Evolutionary conservation across 2,113 vertebrate genomes (phyloP), one percentile per base, ranked within the genome.

Genomic region (Murina feae): DNA sequence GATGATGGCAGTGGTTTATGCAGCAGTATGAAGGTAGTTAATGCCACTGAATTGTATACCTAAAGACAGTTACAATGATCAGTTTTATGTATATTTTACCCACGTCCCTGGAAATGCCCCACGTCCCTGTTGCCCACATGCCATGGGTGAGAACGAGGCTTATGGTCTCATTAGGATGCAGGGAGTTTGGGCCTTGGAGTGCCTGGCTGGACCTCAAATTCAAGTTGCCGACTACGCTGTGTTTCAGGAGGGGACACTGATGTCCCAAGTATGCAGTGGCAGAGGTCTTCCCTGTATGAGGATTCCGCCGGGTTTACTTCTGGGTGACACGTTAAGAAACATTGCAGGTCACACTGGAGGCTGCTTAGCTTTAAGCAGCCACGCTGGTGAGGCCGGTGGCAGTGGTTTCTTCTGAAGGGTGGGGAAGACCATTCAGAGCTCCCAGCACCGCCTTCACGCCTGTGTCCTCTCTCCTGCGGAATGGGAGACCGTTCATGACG

Each of bases 161-260:
- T 23, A 9, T 2, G 10, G 51, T 53, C 37, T 14, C 0, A 6
- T 21, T 8, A 47, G 9, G 44, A 10, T 4, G 5, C 30, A n/a
- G 75, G 32, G 44, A 37, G 35, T 74, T 44, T 6, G 20, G 55
- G 28, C 21, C 16, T 2, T 23, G 10, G 11, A 12, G 5, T 32
- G 8, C 69, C 13, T 28, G n/a, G 32, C 12, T 6, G 42, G 47
- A 5, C 35, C 88, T 65, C 47, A 20, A 23, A 68, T 30, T 78
- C 63, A 18, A 8, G 13, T 60, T 72, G 39, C 44, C 8, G 18
- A 6, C 35, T 23, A 21, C 68, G 4, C 4, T 30, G 5, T 32
- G 3, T 84, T 83, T 51, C 42, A 49, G 32, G 32, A 79, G 21
- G 47, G 30, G 30, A 7, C 35, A 14, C 71, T 18, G 37, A 8